Evolutionary conservation across 2,797 vertebrate genomes (phyloP).

Genomic region (Gambusia yucatana): DNA sequence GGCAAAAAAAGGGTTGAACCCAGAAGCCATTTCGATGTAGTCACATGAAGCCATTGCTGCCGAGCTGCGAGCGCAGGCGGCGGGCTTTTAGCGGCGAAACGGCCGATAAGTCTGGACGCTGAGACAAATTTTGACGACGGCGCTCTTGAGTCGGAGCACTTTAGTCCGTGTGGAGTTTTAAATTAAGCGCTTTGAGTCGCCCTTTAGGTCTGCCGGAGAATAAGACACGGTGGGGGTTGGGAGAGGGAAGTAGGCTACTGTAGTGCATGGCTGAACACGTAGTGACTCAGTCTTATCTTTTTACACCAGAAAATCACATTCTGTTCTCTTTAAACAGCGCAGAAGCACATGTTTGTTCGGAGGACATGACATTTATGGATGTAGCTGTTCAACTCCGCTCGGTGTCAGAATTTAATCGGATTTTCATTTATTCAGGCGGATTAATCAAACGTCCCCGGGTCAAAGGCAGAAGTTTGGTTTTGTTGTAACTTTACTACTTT

Average conservation of each 20-base stretch:
- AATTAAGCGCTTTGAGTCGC: conserved; percentile 87
- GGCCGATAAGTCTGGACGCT: conserved; percentile 32
- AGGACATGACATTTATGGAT: rapidly evolving
- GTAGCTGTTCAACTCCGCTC: not conserved
- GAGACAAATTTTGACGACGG: conserved; percentile 69
- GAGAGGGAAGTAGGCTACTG: conserved; percentile 72
- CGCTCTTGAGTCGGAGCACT: conserved; percentile 76
- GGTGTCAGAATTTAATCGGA: rapidly evolving
- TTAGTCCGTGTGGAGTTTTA: conserved; percentile 82
- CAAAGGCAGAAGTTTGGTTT: conserved; percentile 30
- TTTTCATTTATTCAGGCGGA: conserved; percentile 18
- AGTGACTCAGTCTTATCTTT: conserved; percentile 48
- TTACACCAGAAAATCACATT: conserved; percentile 16
- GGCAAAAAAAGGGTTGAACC: conserved; percentile 78
- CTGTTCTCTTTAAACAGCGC: not conserved
- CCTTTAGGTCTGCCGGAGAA: conserved; percentile 63
- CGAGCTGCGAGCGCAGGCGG: conserved; percentile 58
- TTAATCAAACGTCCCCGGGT: conserved; percentile 45
- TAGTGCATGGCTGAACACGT: conserved; percentile 66
- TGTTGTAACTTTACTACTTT: not conserved
- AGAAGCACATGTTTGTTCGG: rapidly evolving
- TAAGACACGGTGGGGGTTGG: conserved; percentile 78
- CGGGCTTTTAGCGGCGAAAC: conserved; percentile 26
- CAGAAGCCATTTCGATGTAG: conserved; percentile 96
- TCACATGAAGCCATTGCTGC: conserved; percentile 90